Evolutionary conservation across 2,888 invertebrate species (phyloP), one percentile per base, ranked within the genome.

Genomic region (Hydrotaea diabolus): DNA sequence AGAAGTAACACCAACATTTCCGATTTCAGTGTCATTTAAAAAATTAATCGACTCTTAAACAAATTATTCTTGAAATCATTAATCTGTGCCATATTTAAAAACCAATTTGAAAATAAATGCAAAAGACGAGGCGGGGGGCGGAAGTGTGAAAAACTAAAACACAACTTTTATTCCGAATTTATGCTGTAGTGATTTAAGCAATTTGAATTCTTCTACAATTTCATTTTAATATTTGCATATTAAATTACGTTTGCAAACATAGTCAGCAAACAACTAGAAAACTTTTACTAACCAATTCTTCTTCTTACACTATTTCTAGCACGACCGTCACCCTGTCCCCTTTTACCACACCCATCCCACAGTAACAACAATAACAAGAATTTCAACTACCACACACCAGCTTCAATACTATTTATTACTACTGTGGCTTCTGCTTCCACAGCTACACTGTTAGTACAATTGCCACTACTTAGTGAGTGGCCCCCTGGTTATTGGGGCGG

Each of bases 151-250:
- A 39, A 39, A 39, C 11, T 39, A 39, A 39, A 31, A 31, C 31
- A 43, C 1, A 43, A 49, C 15, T 49, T 49, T 1, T 49, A 8
- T 15, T 13, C n/a, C 69, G 69, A 82, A 69, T 78, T 62, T 49
- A n/a, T 49, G 49, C 49, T 13, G 3, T 49, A n/a, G 1, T 49
- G n/a, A 49, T 49, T n/a, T 78, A 82, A 76, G 71, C 55, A 78
- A 79, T 82, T 79, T 82, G 46, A 36, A 64, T 43, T 57, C 55
- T 36, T 21, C 66, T 69, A 71, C 21, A 31, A 72, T 71, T 71
- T 43, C 43, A 31, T 36, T 59, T 55, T 43, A 78, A 82, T 82
- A 75, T 82, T 82, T 82, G 62, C 82, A 82, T 78, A 78, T 53
- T 71, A 78, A 78, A 82, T 82, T 78, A 53, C 53, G 36, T 55